Evolutionary conservation across 2,888 invertebrate species (phyloP), one percentile per base, ranked within the genome.

Genomic region (Stratiomys singularior): DNA sequence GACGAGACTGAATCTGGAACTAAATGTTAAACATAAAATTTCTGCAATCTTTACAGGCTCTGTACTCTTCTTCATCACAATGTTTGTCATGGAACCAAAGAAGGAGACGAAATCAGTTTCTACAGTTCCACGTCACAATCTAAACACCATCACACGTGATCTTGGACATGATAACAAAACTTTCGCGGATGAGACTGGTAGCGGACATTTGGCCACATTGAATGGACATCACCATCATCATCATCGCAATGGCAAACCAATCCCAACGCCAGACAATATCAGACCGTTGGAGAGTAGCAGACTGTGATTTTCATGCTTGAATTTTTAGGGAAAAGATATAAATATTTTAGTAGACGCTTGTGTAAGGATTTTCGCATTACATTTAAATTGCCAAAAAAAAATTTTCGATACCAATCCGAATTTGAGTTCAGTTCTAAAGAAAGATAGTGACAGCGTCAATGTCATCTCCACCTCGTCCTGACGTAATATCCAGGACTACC

Each of bases 21-120:
- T 9, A 5, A 5, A 5, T 23, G 7, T 25, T 60, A 60, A 21
- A 5, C 23, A 13, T 11, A 5, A 23, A 13, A 13, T 76, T 30
- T 66, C 21, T 30, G 2, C 28, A n/a, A n/a, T n/a, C 44, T n/a
- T 66, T 64, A 78, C 78, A 95, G 94, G 94, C 87, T 94, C 95
- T 72, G 89, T 95, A 77, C 89, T 96, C 85, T 95, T 95, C 89
- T 90, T 95, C 83, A 86, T 93, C 11, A 94, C 94, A 0, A 93
- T 94, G 88, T 93, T 95, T 88, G 86, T 95, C 79, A 94, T 95
- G 91, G 94, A 93, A 63, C 93, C 93, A 7, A 86, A 86, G 78
- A 76, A 80, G 9, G 77, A 80, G 30, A 76, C 81, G 81, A 1
- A 81, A 81, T 46, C 82, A 82, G 37, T 79, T 81, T 30, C 79